A percentile compares a stretch with the other conserved stretches of the same genome.
Evolutionary conservation across 1,140 invertebrate species (phyloP).

Genomic region (Acromyrmex heyeri): DNA sequence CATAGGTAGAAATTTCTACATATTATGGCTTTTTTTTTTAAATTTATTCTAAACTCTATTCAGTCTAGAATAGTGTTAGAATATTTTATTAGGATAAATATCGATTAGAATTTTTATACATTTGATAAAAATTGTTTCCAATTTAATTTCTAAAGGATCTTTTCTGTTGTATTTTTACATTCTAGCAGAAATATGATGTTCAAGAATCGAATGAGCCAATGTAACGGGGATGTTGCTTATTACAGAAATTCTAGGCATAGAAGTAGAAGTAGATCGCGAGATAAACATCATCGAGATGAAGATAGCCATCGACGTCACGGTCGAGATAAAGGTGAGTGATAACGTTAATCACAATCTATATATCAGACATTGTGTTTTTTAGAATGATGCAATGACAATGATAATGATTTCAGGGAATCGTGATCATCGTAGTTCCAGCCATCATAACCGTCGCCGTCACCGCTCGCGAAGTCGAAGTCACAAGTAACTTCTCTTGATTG

Average conservation of each 20-base stretch:
- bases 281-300: slow-evolving; percentile 84
- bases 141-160: not conserved
- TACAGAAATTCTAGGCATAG: slow-evolving; percentile 83
- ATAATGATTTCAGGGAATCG: slow-evolving; percentile 77
- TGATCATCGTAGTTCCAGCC: slow-evolving; percentile 83
- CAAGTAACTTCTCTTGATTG: slow-evolving; percentile 87
- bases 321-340: slow-evolving; percentile 82
- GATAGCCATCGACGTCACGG: slow-evolving; percentile 83
- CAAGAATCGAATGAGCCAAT: not conserved
- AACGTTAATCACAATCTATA: not conserved
- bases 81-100: not conserved
- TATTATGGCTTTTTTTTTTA: not conserved
- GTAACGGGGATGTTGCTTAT: slow-evolving; percentile 11
- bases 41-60: not conserved
- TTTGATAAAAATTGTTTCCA: not conserved
- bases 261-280: slow-evolving; percentile 85
- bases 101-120: not conserved
- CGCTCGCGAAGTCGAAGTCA: slow-evolving; percentile 86
- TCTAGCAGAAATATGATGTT: not conserved
- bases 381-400: not conserved
- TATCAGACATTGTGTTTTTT: not conserved
- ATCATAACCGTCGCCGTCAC: slow-evolving; percentile 84
- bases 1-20: slow-evolving; percentile 75
- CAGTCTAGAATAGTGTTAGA: not conserved
- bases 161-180: not conserved